Evolutionary conservation across 1,140 invertebrate genomes (phyloP).

Genomic region (Saccostrea glomerata): DNA sequence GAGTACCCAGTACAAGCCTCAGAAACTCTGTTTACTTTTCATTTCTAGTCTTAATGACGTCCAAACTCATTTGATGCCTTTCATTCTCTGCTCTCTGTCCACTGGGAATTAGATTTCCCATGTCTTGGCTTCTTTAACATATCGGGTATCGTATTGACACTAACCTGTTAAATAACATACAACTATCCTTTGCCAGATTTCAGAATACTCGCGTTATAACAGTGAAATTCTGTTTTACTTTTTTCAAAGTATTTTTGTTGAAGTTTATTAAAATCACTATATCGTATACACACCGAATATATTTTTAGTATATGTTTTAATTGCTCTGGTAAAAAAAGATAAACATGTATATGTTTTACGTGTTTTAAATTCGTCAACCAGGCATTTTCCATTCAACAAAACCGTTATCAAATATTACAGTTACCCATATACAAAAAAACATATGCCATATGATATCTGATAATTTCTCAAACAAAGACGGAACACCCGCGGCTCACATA

Average conservation of each 20-base stretch:
- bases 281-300: too few species aligned
- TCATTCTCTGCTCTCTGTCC: not conserved
- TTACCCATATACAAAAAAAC: not conserved
- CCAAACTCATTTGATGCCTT: slow-evolving; percentile 17
- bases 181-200: not conserved
- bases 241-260: not conserved
- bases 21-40: slow-evolving; percentile 17
- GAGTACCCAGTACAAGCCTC: not conserved
- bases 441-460: not conserved
- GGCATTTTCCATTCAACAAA: not conserved
- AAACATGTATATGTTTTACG: too few species aligned
- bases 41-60: slow-evolving; percentile 28
- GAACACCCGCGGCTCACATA: not conserved
- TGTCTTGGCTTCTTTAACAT: not conserved
- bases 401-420: not conserved
- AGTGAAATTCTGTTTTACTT: not conserved
- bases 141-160: slow-evolving; percentile 1
- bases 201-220: not conserved
- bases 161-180: slow-evolving; percentile 10
- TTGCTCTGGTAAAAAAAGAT: too few species aligned
- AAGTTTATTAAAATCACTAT: too few species aligned
- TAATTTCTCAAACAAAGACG: not conserved
- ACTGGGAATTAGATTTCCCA: not conserved
- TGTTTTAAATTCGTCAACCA: too few species aligned
- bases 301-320: too few species aligned